A percentile compares a stretch with the other conserved stretches of the same genome.
Conservation (phyloP, 1,140 invertebrate species). For the Pseudomyrmex sp. region DNA sequence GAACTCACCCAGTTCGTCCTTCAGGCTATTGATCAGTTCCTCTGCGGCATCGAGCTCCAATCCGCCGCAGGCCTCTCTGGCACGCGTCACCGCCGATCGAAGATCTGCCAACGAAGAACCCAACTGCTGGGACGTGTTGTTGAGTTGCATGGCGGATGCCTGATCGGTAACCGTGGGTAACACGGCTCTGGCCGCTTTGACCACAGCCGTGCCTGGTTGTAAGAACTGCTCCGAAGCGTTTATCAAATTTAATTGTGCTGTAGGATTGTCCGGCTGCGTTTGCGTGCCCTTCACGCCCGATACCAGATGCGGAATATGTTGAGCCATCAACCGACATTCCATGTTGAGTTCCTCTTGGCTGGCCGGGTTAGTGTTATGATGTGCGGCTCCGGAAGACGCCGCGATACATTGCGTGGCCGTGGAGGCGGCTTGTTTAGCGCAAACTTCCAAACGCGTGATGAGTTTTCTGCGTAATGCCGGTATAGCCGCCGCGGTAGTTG, state of each 20-base stretch:
- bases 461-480: constrained; percentile 92
- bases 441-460: constrained; percentile 91
- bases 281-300: constrained; percentile 92
- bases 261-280: constrained; percentile 90
- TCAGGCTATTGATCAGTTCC: constrained; percentile 92
- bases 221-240: constrained; percentile 95
- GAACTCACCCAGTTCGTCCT: constrained; percentile 93
- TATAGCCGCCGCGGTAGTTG: constrained; percentile 93
- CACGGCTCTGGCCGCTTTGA: constrained; percentile 92
- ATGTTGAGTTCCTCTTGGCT: constrained; percentile 91
- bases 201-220: constrained; percentile 89
- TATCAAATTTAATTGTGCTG: constrained; percentile 93
- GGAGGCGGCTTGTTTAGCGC: constrained; percentile 94
- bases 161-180: constrained; percentile 95
- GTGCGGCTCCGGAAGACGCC: constrained; percentile 91
- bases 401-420: constrained; percentile 96
- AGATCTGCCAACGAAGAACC: constrained; percentile 92
- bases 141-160: constrained; percentile 89
- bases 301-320: constrained; percentile 93
- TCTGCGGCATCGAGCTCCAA: constrained; percentile 94
- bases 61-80: constrained; percentile 95
- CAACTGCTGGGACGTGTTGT: constrained; percentile 91
- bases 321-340: constrained; percentile 91
- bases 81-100: constrained; percentile 92
- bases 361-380: constrained; percentile 89